Percentiles rank a stretch among this genome's conserved stretches.
Evolutionary conservation across 2,888 invertebrate species (phyloP).

Genomic region (Aspidapion aeneum): DNA sequence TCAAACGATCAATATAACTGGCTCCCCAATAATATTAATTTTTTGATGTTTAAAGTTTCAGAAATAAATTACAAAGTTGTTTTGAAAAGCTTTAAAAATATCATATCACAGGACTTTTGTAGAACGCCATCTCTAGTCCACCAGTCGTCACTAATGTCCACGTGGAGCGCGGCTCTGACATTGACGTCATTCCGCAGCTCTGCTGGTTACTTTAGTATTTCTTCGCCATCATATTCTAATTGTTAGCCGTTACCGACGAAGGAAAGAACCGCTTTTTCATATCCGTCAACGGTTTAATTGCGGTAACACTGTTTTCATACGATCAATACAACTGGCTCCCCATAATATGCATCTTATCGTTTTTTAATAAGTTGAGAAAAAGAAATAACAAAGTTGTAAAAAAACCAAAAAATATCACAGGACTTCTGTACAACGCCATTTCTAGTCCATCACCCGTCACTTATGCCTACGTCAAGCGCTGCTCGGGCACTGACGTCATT

Average conservation of each 20-base stretch:
- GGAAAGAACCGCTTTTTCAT: conserved; percentile 55
- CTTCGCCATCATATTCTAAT: conserved; percentile 49
- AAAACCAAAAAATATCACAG: no score
- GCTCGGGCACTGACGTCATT: conserved; percentile 25
- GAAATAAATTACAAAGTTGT: no score
- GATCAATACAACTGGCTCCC: no score
- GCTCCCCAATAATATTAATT: no score
- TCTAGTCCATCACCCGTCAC: conserved; percentile 2
- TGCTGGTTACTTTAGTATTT: conserved; percentile 55
- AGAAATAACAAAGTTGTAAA: no score
- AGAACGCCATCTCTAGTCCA: conserved; percentile 5
- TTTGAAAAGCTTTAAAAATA: no score
- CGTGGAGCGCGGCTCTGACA: conserved; percentile 22
- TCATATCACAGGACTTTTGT: conserved; percentile 26
- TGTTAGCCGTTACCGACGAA: no score
- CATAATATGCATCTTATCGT: no score
- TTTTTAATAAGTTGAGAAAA: no score
- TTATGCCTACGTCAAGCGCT: conserved; percentile 18
- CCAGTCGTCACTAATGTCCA: conserved; percentile 10
- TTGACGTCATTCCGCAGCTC: conserved; percentile 20
- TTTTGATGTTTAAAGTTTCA: no score
- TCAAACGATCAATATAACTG: neutral
- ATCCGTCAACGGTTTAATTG: no score
- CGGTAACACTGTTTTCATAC: no score
- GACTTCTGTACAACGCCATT: conserved; percentile 20